Conservation (phyloP, 2,888 invertebrate genomes). For the Mythimna pallens region DNA sequence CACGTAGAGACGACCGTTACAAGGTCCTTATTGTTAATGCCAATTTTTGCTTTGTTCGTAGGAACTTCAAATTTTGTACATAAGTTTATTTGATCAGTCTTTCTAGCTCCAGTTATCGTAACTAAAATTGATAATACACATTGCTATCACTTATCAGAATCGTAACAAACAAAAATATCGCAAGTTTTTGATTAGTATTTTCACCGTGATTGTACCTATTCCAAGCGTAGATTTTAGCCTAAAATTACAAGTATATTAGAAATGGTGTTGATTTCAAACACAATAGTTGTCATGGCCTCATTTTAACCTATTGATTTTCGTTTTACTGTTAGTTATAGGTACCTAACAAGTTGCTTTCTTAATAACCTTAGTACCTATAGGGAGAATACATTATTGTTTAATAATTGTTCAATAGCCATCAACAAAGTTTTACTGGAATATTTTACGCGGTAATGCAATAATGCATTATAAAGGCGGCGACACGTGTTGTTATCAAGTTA, state of each 20-base stretch:
- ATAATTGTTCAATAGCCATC: background rate
- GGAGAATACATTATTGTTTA: background rate
- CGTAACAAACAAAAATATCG: constrained; percentile 29
- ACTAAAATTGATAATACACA: constrained; percentile 22
- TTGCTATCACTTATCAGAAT: constrained; percentile 29
- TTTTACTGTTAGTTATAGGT: constrained; percentile 27
- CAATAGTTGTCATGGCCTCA: constrained; percentile 43
- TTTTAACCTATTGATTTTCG: constrained; percentile 45
- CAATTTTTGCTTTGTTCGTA: constrained; percentile 24
- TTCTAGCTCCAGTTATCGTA: constrained; percentile 5
- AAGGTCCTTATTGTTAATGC: constrained; percentile 19
- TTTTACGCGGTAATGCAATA: constrained; percentile 36
- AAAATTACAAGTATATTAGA: constrained; percentile 16
- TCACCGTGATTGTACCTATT: constrained; percentile 12
- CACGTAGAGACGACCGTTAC: constrained; percentile 53
- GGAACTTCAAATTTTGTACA: background rate
- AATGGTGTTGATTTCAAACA: constrained; percentile 27
- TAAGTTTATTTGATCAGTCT: constrained; percentile 8
- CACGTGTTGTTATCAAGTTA: constrained; percentile 52
- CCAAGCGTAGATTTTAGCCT: background rate
- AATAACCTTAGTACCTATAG: background rate
- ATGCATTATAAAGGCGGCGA: constrained; percentile 43
- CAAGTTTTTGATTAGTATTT: constrained; percentile 13
- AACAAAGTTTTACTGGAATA: constrained; percentile 18
- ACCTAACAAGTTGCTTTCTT: background rate